These are phyloP conservation scores for Acanthopleura granulata DNA, from an alignment of 2,888 invertebrate genomes.

Conservation along the genomic window DNA sequence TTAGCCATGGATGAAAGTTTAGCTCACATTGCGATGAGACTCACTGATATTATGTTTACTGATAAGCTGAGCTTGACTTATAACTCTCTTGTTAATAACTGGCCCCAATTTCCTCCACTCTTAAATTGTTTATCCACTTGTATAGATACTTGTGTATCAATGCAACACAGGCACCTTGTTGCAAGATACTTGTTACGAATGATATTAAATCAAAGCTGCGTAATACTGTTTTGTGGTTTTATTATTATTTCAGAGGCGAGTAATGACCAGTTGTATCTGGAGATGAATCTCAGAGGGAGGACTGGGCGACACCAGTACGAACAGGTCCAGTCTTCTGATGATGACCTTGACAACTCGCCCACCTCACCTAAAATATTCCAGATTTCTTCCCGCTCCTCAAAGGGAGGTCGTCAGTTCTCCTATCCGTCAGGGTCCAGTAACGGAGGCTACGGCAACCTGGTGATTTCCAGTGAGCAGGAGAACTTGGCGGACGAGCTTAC, in stretches of 20 bases:
- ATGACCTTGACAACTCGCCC: conserved; percentile 1
- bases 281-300: background rate
- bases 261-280: background rate
- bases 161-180: too few relatives aligned
- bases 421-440: background rate
- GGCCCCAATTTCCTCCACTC: too few relatives aligned
- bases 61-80: too few relatives aligned
- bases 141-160: too few relatives aligned
- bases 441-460: background rate
- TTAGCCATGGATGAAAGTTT: too few relatives aligned
- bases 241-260: background rate
- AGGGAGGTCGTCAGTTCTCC: background rate
- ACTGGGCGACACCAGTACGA: background rate
- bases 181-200: too few relatives aligned
- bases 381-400: background rate
- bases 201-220: too few relatives aligned
- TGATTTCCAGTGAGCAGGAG: background rate
- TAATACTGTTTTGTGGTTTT: background rate
- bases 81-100: too few relatives aligned
- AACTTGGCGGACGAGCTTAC: background rate
- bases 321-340: background rate
- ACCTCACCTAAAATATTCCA: background rate
- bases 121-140: too few relatives aligned
- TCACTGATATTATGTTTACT: too few relatives aligned
- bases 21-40: too few relatives aligned